A percentile compares a stretch with the other conserved stretches of the same genome.
These are phyloP conservation scores for Danio albolineatus DNA, from an alignment of 2,797 vertebrate genomes.

Conservation along the genomic window DNA sequence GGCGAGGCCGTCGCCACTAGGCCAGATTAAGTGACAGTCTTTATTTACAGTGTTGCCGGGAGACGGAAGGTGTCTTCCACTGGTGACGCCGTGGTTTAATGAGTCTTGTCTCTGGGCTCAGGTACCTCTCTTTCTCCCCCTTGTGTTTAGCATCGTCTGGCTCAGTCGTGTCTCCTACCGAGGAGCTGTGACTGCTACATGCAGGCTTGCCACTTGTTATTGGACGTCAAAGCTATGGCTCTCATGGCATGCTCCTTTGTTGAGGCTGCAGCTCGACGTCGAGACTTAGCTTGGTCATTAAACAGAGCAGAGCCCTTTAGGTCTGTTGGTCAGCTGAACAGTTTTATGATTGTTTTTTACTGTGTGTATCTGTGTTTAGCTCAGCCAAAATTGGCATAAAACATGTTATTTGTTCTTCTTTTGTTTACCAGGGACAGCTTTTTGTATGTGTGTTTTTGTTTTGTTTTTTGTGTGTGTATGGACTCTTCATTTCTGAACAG, in stretches of 20 bases:
- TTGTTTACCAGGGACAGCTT: background rate
- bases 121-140: constrained; percentile 1
- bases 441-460: too few relatives aligned
- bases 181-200: constrained; percentile 38
- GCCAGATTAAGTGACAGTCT: constrained; percentile 67
- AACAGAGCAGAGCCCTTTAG: constrained; percentile 4
- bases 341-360: background rate
- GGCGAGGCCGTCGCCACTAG: constrained; percentile 56
- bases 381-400: background rate
- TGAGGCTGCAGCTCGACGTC: background rate
- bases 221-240: constrained; percentile 16
- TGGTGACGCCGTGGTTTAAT: constrained; percentile 42
- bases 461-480: too few relatives aligned
- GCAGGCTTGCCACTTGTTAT: constrained; percentile 21
- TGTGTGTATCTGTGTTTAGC: too few relatives aligned
- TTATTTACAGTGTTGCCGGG: constrained; percentile 65
- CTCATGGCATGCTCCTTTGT: constrained; percentile 14
- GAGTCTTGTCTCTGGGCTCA: constrained; percentile 38
- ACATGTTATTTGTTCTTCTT: background rate
- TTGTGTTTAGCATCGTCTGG: constrained; percentile 1
- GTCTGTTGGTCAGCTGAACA: constrained; percentile 1
- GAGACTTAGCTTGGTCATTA: constrained; percentile 3
- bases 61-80: constrained; percentile 49
- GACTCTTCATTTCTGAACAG: background rate
- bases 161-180: constrained; percentile 6